Base-by-base conservation (phyloP, 2,888 invertebrate species). In the Pelosia muscerda region DNA sequence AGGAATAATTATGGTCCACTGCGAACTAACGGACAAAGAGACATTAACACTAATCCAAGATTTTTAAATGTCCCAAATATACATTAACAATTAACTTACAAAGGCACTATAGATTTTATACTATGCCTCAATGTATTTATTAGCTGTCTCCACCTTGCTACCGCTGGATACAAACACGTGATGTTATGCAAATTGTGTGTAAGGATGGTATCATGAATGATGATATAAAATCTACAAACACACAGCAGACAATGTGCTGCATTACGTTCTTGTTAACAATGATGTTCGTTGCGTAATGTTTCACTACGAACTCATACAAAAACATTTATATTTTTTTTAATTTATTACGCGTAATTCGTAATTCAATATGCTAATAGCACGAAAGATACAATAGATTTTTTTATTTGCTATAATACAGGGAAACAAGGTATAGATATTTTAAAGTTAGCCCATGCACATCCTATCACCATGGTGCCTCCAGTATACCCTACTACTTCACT, bases 161-260 rank as follows among this genome's bases (percentile, higher is more conserved):
- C 23, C 23, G 10, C 25, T 2, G 15, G 34, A 26, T 2, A 42
- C 10, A 42, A 54, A 62, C 22, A 23, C 53, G 31, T 54, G 53
- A 62, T 62, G 28, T 31, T 63, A 54, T 63, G 63, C 31, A 63
- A 62, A 62, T 9, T 53, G 13, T 15, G 26, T 62, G n/a, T 53
- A 15, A 63, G 54, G 59, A 59, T 64, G 42, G 28, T 64, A 64
- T 57, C 55, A 55, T 25, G 25, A 63, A 31, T 34, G 53, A 6
- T 38, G 63, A 63, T 56, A 25, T 38, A 56, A n/a, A 63, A 63
- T 63, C 63, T 56, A 56, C 63, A 63, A 63, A 23, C 54, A 38
- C 25, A 6, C 10, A 56, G 10, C 5, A 62, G 34, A 56, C 38
- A 63, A 38, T 56, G 55, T 54, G 56, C 55, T 63, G 63, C 38